A percentile compares a stretch with the other conserved stretches of the same genome.
Conservation (phyloP, 2,113 vertebrate genomes). For the Noctilio leporinus region DNA sequence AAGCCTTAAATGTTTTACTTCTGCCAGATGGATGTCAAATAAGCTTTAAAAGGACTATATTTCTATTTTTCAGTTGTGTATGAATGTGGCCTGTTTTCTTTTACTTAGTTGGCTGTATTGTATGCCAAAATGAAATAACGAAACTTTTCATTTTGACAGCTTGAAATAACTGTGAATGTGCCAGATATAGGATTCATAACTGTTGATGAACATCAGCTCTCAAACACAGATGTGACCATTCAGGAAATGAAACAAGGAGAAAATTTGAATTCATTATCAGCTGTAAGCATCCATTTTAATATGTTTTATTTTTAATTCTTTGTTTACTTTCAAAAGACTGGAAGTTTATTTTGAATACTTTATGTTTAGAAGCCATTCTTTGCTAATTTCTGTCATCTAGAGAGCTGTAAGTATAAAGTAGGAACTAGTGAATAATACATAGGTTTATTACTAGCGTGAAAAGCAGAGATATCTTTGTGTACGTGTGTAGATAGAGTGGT, state of each 20-base stretch:
- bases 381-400: neutral
- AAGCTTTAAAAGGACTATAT: neutral
- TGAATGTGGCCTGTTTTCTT: neutral
- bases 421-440: neutral
- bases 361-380: neutral
- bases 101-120: neutral
- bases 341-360: constrained; percentile 1
- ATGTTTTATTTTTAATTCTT: neutral
- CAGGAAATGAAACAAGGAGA: constrained; percentile 72
- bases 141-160: constrained; percentile 79
- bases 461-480: neutral
- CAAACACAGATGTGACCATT: constrained; percentile 64
- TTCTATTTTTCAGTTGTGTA: neutral
- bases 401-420: neutral
- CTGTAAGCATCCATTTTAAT: constrained; percentile 79
- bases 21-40: neutral
- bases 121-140: constrained; percentile 40
- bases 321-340: neutral
- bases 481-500: neutral
- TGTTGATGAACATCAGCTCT: constrained; percentile 74
- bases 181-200: constrained; percentile 79
- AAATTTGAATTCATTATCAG: constrained; percentile 74
- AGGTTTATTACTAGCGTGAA: neutral
- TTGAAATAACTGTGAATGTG: constrained; percentile 87
- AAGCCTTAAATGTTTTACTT: constrained; percentile 24